These are phyloP conservation scores for Cynopterus sphinx DNA, from an alignment of 2,797 vertebrate species.

Conservation along the genomic window DNA sequence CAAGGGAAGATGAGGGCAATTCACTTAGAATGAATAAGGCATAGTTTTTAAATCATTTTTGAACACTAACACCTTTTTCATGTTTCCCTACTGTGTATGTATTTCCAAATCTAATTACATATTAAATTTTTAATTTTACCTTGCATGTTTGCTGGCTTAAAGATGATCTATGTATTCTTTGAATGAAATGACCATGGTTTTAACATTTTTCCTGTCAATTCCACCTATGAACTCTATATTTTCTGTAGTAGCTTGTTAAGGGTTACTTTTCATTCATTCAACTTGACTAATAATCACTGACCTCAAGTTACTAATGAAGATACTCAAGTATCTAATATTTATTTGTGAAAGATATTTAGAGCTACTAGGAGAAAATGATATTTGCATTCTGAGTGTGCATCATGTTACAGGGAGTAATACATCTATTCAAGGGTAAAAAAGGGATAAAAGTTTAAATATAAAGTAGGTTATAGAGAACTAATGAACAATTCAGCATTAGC, in stretches of 20 bases:
- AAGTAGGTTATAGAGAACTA: background rate
- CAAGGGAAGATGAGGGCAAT: background rate
- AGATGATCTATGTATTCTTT: background rate
- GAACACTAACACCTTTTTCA: background rate
- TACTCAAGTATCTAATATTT: background rate
- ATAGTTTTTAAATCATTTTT: background rate
- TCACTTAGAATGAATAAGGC: background rate
- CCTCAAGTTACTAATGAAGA: background rate
- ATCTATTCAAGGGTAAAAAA: background rate
- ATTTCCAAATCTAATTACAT: background rate
- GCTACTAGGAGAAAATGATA: background rate
- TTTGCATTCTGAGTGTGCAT: background rate
- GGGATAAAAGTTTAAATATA: background rate
- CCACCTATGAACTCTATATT: background rate
- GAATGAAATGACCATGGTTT: background rate
- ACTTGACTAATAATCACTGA: background rate
- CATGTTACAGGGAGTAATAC: background rate
- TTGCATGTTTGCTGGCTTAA: background rate
- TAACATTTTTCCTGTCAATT: background rate
- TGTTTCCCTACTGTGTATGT: background rate
- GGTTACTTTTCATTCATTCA: background rate
- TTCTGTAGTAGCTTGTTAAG: background rate
- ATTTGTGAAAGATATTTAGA: background rate
- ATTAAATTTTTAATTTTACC: background rate
- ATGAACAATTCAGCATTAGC: background rate